Percentiles rank a stretch among this genome's conserved stretches.
Conservation (phyloP, 23 tunicate species). For the Styela plicata region DNA sequence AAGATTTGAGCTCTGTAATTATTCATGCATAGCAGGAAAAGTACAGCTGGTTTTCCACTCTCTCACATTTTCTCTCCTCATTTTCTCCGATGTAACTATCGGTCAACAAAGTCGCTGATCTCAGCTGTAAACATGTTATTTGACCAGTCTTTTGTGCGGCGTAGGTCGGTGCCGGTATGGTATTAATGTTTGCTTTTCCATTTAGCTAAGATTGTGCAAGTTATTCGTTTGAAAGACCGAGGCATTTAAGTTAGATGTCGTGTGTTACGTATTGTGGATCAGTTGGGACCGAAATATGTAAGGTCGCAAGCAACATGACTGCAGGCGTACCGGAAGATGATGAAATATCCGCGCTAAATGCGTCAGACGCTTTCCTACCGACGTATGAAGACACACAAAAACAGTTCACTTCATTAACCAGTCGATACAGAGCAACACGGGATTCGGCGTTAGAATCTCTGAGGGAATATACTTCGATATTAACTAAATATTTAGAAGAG, state of each 20-base stretch:
- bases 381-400: slow-evolving; percentile 52
- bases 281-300: slow-evolving; percentile 12
- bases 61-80: background rate
- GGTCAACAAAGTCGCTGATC: slow-evolving; percentile 14
- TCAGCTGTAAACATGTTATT: slow-evolving; percentile 23
- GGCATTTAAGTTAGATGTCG: slow-evolving; percentile 7
- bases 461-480: slow-evolving; percentile 3
- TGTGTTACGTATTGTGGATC: slow-evolving; percentile 10
- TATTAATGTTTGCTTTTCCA: background rate
- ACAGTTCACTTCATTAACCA: slow-evolving; percentile 45
- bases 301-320: slow-evolving; percentile 2
- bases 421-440: slow-evolving; percentile 39
- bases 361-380: slow-evolving; percentile 21
- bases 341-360: slow-evolving; percentile 13
- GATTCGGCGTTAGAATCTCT: slow-evolving; percentile 23
- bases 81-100: slow-evolving; percentile 22
- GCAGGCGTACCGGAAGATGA: slow-evolving; percentile 20
- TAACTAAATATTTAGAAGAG: background rate
- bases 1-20: background rate
- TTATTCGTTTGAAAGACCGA: background rate
- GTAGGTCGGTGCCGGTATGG: background rate
- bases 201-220: background rate
- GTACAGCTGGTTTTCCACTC: slow-evolving; percentile 30
- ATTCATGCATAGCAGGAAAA: slow-evolving; percentile 18
- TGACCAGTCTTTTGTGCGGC: background rate